phyloP scores from a whole-genome alignment of 1,140 invertebrate genomes.

The Chlorops oryzae region DNA sequence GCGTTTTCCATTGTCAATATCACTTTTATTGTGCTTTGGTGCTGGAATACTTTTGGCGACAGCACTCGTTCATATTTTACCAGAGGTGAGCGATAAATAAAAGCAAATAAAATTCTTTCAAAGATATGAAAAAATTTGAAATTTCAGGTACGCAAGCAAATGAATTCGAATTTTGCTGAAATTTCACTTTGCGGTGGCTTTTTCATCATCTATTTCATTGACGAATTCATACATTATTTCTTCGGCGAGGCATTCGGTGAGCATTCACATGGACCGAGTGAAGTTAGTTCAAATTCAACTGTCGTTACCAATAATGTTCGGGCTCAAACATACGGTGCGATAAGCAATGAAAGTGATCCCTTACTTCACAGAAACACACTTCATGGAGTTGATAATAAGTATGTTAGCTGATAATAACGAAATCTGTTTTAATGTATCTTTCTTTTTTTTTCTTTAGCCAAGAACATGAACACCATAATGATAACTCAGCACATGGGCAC shows the following conservation, averaged over 20 bases:
- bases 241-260: constrained; percentile 52
- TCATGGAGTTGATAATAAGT: neutral
- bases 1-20: constrained; percentile 55
- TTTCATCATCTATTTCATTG: constrained; percentile 71
- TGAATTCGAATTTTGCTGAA: constrained; percentile 57
- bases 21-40: constrained; percentile 70
- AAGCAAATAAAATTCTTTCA: neutral
- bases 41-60: constrained; percentile 80
- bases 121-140: neutral
- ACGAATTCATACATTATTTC: constrained; percentile 65
- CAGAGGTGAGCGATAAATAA: constrained; percentile 57
- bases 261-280: constrained; percentile 23
- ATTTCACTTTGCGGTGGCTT: constrained; percentile 68
- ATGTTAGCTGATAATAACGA: neutral
- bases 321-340: too few relatives aligned
- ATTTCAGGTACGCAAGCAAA: constrained; percentile 45
- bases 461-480: constrained; percentile 6
- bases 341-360: too few relatives aligned
- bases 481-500: neutral
- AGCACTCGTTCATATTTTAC: constrained; percentile 73
- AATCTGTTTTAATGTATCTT: neutral
- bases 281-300: neutral
- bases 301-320: too few relatives aligned
- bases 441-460: neutral
- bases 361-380: too few relatives aligned